phyloP scores from a whole-genome alignment of 2,113 vertebrate genomes.

The Albula goreensis region DNA sequence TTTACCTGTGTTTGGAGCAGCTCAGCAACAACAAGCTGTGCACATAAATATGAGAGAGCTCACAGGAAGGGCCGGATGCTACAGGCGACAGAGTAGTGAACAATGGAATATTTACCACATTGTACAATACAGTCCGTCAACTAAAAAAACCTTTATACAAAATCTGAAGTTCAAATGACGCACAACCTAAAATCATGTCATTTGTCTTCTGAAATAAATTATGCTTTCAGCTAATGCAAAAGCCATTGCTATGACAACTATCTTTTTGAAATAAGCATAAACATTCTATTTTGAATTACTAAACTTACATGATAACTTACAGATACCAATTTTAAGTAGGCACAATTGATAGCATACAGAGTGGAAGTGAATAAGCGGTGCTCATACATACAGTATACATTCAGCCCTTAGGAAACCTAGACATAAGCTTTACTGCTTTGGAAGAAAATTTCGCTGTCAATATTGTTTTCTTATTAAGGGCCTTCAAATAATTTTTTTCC shows the following conservation, averaged over 20 bases:
- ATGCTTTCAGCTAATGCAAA: not conserved
- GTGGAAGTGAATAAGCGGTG: not conserved
- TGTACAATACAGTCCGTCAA: not conserved
- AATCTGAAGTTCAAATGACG: not conserved
- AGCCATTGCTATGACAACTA: not conserved
- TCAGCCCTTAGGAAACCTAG: too few relatives aligned
- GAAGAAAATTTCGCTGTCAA: not conserved
- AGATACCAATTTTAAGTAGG: not conserved
- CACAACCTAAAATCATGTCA: not conserved
- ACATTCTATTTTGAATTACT: not conserved
- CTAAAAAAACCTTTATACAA: too few relatives aligned
- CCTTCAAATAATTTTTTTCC: not conserved
- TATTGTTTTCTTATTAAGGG: not conserved
- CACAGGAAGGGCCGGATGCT: not conserved
- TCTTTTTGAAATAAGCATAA: not conserved
- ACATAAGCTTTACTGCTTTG: not conserved
- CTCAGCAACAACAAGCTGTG: not conserved
- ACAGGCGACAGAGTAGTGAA: not conserved
- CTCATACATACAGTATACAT: not conserved
- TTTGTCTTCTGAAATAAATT: not conserved
- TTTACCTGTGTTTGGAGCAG: not conserved
- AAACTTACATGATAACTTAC: not conserved
- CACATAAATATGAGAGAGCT: too few relatives aligned
- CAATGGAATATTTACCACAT: not conserved
- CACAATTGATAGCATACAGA: not conserved